phyloP scores from a whole-genome alignment of 2,797 vertebrate species.

The Ataeniobius toweri region DNA sequence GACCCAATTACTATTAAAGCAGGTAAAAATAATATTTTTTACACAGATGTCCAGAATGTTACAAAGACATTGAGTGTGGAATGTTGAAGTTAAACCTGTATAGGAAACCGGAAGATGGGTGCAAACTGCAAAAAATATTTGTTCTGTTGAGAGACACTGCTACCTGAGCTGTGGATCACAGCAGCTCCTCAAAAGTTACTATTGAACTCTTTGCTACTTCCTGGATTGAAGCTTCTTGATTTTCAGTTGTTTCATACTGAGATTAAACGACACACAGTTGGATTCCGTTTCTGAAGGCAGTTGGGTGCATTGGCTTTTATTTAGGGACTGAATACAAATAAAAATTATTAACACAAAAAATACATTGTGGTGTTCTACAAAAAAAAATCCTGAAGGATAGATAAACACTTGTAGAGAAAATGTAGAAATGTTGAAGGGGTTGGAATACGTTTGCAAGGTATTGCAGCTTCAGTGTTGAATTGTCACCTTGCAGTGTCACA shows the following conservation, averaged over 20 bases:
- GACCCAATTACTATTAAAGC: no score
- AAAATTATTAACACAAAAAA: background rate
- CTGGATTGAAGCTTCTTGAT: background rate
- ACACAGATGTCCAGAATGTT: no score
- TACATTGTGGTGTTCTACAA: background rate
- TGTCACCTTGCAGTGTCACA: background rate
- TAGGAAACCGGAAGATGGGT: no score
- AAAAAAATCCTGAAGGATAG: background rate
- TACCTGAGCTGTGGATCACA: no score
- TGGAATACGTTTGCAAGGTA: no score
- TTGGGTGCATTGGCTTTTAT: background rate
- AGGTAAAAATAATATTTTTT: no score
- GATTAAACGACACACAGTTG: background rate
- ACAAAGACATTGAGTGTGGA: no score
- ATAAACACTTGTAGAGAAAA: background rate
- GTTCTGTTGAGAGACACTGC: no score
- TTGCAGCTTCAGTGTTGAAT: background rate
- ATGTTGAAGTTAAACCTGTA: no score
- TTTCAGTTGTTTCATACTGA: background rate
- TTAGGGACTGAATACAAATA: background rate
- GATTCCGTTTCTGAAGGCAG: background rate
- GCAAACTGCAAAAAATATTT: no score
- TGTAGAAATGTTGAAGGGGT: no score
- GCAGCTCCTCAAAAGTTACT: background rate
- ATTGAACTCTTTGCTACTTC: background rate